These are phyloP conservation scores for Drosophila rellima DNA, from an alignment of 2,888 invertebrate species.

Conservation along the genomic window DNA sequence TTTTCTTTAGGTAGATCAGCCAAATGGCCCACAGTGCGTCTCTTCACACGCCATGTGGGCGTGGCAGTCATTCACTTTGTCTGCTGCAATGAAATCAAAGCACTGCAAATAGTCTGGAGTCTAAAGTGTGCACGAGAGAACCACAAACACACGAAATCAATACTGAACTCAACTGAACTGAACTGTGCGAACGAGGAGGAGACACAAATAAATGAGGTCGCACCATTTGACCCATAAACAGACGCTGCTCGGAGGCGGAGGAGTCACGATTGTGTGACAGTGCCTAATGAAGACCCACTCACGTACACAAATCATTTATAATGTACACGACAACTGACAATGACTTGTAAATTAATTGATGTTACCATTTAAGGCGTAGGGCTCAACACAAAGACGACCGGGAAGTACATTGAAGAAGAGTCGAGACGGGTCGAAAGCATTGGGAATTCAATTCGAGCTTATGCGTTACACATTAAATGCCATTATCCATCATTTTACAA, in stretches of 20 bases:
- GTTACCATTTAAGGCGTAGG: constrained; percentile 63
- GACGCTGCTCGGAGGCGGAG: constrained; percentile 27
- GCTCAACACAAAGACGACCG: constrained; percentile 11
- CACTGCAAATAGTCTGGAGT: constrained; percentile 70
- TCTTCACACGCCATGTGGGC: constrained; percentile 17
- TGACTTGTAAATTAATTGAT: constrained; percentile 79
- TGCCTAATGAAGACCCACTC: constrained; percentile 69
- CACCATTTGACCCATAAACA: constrained; percentile 75
- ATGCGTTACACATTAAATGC: constrained; percentile 65
- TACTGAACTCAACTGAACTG: constrained; percentile 33
- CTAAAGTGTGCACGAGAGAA: constrained; percentile 17
- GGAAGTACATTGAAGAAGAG: not conserved
- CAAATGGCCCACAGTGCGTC: not conserved
- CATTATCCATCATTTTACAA: constrained; percentile 74
- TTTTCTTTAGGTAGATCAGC: not conserved
- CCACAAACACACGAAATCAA: constrained; percentile 55
- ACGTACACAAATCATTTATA: constrained; percentile 77
- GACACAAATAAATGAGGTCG: constrained; percentile 67
- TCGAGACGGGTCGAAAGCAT: constrained; percentile 8
- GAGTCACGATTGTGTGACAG: constrained; percentile 24
- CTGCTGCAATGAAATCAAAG: constrained; percentile 71
- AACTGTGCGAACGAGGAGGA: not conserved
- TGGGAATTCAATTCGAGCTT: constrained; percentile 52
- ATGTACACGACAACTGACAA: constrained; percentile 76
- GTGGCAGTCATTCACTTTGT: constrained; percentile 44